Percentiles rank a stretch among this genome's conserved stretches.
Conservation (phyloP, 2,113 vertebrate genomes). For the Pseudonaja textilis region DNA sequence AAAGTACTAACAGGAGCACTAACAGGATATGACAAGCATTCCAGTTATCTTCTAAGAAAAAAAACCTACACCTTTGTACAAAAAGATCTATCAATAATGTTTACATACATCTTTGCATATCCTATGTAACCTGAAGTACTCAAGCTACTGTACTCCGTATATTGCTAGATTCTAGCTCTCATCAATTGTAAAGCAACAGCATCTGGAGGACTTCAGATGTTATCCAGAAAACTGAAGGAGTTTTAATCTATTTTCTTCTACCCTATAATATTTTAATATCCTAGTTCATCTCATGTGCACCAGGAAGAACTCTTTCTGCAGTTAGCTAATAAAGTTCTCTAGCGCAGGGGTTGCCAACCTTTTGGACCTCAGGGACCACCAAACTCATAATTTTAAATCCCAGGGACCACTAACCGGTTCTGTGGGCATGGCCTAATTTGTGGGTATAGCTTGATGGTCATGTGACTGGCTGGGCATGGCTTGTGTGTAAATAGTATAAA, state of each 20-base stretch:
- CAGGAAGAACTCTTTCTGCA: not conserved
- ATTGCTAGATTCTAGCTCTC: not conserved
- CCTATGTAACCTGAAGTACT: not conserved
- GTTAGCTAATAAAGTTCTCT: not conserved
- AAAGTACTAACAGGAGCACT: not conserved
- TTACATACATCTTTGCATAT: not conserved
- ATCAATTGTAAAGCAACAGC: not conserved
- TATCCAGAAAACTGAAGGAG: not conserved
- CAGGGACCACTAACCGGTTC: no score
- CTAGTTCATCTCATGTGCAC: not conserved
- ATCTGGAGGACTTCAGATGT: not conserved
- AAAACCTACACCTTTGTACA: not conserved
- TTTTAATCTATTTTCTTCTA: not conserved
- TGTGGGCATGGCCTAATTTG: no score
- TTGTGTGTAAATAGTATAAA: no score
- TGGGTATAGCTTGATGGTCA: no score
- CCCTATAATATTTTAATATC: not conserved
- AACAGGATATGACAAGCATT: not conserved
- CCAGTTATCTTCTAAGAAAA: not conserved
- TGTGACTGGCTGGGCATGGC: no score
- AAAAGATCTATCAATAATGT: not conserved
- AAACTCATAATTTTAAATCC: no score
- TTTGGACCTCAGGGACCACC: no score
- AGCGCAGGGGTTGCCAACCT: not conserved
- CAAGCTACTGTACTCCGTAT: not conserved